Conservation (phyloP, 2,888 invertebrate genomes). For the Linnaemya vulpina region DNA sequence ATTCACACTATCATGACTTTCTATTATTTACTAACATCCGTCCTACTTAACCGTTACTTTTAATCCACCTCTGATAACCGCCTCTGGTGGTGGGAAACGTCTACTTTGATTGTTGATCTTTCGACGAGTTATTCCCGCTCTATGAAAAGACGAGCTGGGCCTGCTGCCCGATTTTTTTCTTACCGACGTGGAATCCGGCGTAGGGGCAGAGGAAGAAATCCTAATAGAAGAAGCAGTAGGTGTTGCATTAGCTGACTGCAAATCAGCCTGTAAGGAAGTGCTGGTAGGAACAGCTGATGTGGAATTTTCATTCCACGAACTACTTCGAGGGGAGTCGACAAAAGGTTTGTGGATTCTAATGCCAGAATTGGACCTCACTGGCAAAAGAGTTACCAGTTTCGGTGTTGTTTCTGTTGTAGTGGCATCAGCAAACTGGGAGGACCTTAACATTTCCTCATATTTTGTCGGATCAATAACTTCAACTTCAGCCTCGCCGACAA, state of each 20-base stretch:
- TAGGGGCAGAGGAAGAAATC: background rate
- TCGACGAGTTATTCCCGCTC: slow-evolving; percentile 73
- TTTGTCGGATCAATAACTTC: slow-evolving; percentile 83
- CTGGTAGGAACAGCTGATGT: background rate
- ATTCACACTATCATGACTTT: background rate
- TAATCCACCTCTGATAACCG: slow-evolving; percentile 81
- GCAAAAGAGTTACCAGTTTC: slow-evolving; percentile 87
- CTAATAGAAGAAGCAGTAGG: background rate
- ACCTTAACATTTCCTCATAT: slow-evolving; percentile 82
- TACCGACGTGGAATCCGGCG: background rate
- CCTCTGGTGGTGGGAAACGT: slow-evolving; percentile 80
- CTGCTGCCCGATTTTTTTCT: slow-evolving; percentile 7
- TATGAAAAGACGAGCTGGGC: slow-evolving; percentile 20
- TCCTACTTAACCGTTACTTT: slow-evolving; percentile 78
- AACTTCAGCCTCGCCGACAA: slow-evolving; percentile 82
- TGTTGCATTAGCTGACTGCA: slow-evolving; percentile 1
- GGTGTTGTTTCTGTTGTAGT: slow-evolving; percentile 78
- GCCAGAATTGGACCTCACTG: slow-evolving; percentile 91
- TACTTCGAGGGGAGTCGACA: slow-evolving; percentile 48
- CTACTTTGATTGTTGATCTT: slow-evolving; percentile 77
- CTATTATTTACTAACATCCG: background rate
- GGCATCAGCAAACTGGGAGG: slow-evolving; percentile 78
- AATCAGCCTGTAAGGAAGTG: background rate
- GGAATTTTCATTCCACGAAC: slow-evolving; percentile 14
- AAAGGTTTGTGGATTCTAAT: slow-evolving; percentile 88